Base-by-base conservation (phyloP, 2,113 vertebrate genomes). In the Chiloscyllium plagiosum region DNA sequence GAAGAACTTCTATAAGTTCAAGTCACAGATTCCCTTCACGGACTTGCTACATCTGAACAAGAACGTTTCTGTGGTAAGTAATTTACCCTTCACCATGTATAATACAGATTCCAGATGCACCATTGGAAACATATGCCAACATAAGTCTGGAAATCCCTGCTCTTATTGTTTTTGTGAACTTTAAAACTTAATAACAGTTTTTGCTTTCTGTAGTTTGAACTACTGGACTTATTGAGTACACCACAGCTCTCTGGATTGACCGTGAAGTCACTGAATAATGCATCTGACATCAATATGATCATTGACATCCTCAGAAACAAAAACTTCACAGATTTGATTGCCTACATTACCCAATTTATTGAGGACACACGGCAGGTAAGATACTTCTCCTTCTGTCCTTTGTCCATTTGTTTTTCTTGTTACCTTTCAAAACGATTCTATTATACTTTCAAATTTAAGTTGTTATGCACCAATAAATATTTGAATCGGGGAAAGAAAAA, bases 131-230 rank as follows among this genome's bases (percentile, higher is more conserved):
- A 4, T 17, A 69, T 8, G 10, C 86, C 24, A 52, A 47, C 42
- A 47, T 47, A 47, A 56, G 52, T n/a, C 68, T 68, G 42, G 19
- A 94, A 56, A 22, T 20, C 19, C 0, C 86, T n/a, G 26, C 2
- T 19, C 56, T 68, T 47, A 37, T 68, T 94, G 47, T 50, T 69
- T 13, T 33, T 7, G 33, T 15, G 29, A 37, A 6, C 56, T 47
- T 47, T 42, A 47, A 70, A 94, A 47, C 24, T 72, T 72, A 72
- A 29, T 89, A 83, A 83, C 29, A 50, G 50, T 20, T 89, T 89
- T 94, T 94, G 22, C 3, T 70, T 70, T 70, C 66, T 94, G 29
- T 26, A 94, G 93, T 94, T 94, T 50, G 65, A 94, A 70, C 15
- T 94, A 26, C 29, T 94, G 66, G 66, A 94, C 42, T 68, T 94